Evolutionary conservation across 53 echinoderm and acorn worm species (phyloP), one percentile per base, ranked within the genome.

Genomic region (Antedon mediterranea): DNA sequence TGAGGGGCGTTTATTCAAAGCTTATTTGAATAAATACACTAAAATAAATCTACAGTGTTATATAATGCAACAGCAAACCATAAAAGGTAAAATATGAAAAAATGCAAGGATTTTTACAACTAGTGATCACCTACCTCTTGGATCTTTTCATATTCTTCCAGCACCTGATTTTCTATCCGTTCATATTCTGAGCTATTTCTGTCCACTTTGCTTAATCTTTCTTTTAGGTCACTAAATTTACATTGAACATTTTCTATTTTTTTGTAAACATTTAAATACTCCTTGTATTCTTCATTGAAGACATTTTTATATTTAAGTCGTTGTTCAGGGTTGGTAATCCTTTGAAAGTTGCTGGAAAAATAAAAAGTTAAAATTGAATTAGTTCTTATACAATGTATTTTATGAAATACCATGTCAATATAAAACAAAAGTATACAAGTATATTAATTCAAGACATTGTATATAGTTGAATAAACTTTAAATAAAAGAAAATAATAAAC

Each of bases 111-210:
- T n/a, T n/a, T n/a, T n/a, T 6, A 37, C 11, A 37, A 37, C 11
- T 37, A 37, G 31, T 20, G 29, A 29, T 15, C 14, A 81, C 85
- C 75, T 74, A 93, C 93, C 85, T 75, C 34, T 34, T 91, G 87
- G 33, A 94, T 81, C 57, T 85, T 94, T 34, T 81, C 77, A 74
- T 89, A 89, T 72, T 94, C 91, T 2, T 89, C 85, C 0, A 91
- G 31, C 32, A 94, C 89, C 33, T 91, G 74, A 23, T 81, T 71
- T 73, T 85, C 80, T 29, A 94, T 89, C 42, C 75, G 71, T 42
- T 85, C 79, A 30, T 85, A 83, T 75, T 87, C 79, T 29, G 73
- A 31, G 37, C 91, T 94, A 77, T 78, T 88, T 32, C 86, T 75
- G 28, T 84, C 71, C 11, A 89, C 75, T 14, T 85, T 57, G 29